Conservation (phyloP, 2,113 vertebrate genomes). For the Chlorodrepanis virens region DNA sequence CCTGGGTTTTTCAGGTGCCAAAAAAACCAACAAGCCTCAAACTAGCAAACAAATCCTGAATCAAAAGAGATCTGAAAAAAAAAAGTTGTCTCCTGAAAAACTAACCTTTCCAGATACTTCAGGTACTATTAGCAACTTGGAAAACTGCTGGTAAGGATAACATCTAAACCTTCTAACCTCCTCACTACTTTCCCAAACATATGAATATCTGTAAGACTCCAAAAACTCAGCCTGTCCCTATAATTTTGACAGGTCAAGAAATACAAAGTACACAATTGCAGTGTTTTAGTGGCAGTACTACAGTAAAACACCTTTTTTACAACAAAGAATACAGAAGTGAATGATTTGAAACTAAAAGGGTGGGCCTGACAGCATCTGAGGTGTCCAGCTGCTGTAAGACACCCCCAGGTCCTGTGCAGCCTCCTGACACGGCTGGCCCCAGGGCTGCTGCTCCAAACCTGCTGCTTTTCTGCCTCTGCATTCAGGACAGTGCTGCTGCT, state of each 20-base stretch:
- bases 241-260: not conserved
- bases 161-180: not conserved
- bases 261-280: not conserved
- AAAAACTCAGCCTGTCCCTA: not conserved
- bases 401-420: not conserved
- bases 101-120: not conserved
- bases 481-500: not conserved
- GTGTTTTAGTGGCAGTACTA: not conserved
- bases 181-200: not conserved
- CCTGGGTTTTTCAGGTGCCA: not conserved
- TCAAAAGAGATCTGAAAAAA: not conserved
- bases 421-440: not conserved
- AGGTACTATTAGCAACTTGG: not conserved
- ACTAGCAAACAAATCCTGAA: not conserved
- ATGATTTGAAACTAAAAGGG: rapidly evolving
- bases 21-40: not conserved
- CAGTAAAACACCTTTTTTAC: not conserved
- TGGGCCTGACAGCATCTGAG: not conserved
- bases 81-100: not conserved
- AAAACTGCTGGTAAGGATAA: not conserved
- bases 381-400: too few relatives aligned
- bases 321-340: not conserved
- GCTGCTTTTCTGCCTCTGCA: rapidly evolving
- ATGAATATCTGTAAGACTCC: not conserved
- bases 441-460: not conserved